phyloP scores from a whole-genome alignment of 2,113 vertebrate species.

The Chionomys nivalis region DNA sequence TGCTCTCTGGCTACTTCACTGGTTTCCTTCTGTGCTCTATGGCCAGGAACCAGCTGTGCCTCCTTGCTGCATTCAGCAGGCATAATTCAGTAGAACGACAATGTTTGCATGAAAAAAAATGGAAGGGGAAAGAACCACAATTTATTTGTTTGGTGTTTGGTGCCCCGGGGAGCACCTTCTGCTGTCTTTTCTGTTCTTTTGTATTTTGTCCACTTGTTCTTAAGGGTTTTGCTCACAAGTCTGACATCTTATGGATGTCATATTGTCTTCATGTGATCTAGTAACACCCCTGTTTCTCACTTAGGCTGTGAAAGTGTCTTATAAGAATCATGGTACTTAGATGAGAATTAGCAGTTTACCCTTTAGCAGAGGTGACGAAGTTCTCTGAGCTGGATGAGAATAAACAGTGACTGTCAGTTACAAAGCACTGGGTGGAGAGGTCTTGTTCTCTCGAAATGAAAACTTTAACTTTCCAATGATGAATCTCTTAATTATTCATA shows the following conservation, averaged over 20 bases:
- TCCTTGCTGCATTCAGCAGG: constrained; percentile 7
- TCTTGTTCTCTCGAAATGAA: constrained; percentile 32
- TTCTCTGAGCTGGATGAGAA: background rate
- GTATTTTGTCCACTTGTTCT: background rate
- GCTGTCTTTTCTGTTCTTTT: background rate
- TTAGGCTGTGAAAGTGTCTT: background rate
- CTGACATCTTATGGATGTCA: background rate
- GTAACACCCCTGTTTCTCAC: background rate
- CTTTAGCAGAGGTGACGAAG: background rate
- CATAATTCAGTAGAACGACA: constrained; percentile 12
- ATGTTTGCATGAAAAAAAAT: background rate
- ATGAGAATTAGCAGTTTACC: constrained; percentile 28
- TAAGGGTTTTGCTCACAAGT: background rate
- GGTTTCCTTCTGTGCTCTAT: background rate
- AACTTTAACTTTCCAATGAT: background rate
- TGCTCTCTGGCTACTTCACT: background rate
- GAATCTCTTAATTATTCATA: constrained; percentile 19
- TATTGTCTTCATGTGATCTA: background rate
- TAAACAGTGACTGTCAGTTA: background rate
- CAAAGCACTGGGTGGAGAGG: background rate
- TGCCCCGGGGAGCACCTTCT: background rate
- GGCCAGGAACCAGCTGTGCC: constrained; percentile 10
- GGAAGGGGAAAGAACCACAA: background rate
- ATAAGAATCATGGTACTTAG: background rate
- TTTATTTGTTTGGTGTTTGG: background rate